These are phyloP conservation scores for Meteorus colon DNA, from an alignment of 2,888 invertebrate species.

Conservation along the genomic window DNA sequence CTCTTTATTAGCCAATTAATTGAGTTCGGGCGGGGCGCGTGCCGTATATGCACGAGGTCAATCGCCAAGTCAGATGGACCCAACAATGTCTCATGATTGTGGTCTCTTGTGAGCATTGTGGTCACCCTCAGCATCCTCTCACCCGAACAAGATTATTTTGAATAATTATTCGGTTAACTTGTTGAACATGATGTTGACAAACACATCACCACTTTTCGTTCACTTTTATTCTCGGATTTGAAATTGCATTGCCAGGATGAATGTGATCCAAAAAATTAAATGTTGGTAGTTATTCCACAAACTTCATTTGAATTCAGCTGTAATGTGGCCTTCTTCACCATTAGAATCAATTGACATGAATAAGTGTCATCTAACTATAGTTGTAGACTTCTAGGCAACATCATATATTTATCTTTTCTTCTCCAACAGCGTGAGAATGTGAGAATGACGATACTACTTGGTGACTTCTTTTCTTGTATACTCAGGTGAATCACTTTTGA, in stretches of 20 bases:
- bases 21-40: conserved; percentile 58
- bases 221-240: too few species aligned
- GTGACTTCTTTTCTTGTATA: conserved; percentile 13
- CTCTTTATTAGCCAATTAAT: conserved; percentile 65
- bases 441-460: neutral
- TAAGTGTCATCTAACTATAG: conserved; percentile 17
- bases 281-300: too few species aligned
- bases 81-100: conserved; percentile 23
- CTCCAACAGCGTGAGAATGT: neutral
- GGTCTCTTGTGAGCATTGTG: neutral
- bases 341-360: conserved; percentile 37
- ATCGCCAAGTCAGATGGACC: conserved; percentile 50
- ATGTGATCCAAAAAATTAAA: too few species aligned
- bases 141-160: neutral
- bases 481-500: conserved; percentile 21
- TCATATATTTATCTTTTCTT: neutral
- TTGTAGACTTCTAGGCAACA: neutral
- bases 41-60: conserved; percentile 59
- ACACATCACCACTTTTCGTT: too few species aligned
- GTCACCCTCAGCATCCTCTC: neutral
- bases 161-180: neutral
- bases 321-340: conserved; percentile 28
- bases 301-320: too few species aligned
- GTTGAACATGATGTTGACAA: neutral
- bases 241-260: too few species aligned